Base-by-base conservation (phyloP, 1,140 invertebrate genomes). In the Conopomorpha cramerella region DNA sequence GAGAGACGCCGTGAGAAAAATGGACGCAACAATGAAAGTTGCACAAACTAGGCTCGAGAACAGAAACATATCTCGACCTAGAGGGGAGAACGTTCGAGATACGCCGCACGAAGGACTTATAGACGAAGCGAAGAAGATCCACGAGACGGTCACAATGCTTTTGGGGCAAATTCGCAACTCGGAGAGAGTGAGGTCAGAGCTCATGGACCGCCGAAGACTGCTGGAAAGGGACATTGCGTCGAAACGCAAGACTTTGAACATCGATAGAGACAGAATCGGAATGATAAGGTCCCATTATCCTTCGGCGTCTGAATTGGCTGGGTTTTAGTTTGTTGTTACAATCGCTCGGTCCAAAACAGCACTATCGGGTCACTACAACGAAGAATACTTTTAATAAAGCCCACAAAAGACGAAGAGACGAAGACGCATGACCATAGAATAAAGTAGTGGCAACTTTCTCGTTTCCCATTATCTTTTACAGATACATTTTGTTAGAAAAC, bases 21-120 rank as follows among this genome's bases (percentile, higher is more conserved):
- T 90, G 53, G 86, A 91, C 48, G 71, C 81, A 6, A 82, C 85
- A 2, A 84, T 90, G 82, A 91, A 91, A 59, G 80, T 89, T 15
- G 88, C 87, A 11, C 89, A 92, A 65, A 91, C 89, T 0, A 81
- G 89, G 43, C 72, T 92, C 34, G 81, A 88, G 49, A 87, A 89
- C 48, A 79, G 88, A 39, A 78, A 82, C 25, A 66, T 74, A 25
- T 78, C 79, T 35, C 71, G 85, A 18, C 85, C 86, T 11, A 77
- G 84, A 26, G 83, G 88, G 6, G 89, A 91, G 64, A 88, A 80
- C 47, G 89, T 87, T 36, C 74, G 87, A 30, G 89, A 91, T 56
- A 61, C 67, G 18, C 76, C 86, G 10, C 87, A 90, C 64, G 78
- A 83, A 41, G 83, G 85, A 6, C 72, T 91, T n/a, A 80, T 90